Percentiles rank a stretch among this genome's conserved stretches.
Conservation (phyloP, 2,888 invertebrate species). For the Microplitis manilae region DNA sequence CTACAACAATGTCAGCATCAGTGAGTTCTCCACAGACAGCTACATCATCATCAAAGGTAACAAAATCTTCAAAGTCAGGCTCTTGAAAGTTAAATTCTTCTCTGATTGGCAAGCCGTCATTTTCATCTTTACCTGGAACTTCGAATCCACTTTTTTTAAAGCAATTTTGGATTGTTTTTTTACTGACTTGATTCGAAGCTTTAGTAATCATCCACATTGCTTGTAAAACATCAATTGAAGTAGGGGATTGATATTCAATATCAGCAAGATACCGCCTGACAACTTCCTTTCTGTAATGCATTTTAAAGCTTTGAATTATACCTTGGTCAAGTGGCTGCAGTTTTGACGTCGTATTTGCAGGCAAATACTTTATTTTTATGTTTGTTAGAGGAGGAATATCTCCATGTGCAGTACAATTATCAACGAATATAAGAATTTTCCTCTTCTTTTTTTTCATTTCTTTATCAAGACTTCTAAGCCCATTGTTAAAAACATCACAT, state of each 20-base stretch:
- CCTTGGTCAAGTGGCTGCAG: no score
- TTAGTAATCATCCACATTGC: background rate
- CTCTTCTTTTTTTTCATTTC: slow-evolving; percentile 52
- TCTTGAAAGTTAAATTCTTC: slow-evolving; percentile 29
- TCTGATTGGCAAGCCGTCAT: background rate
- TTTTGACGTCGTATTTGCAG: slow-evolving; percentile 33
- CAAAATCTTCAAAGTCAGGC: slow-evolving; percentile 42
- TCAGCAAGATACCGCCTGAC: no score
- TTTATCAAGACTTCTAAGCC: slow-evolving; percentile 54
- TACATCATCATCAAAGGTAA: slow-evolving; percentile 42
- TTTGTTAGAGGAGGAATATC: slow-evolving; percentile 50
- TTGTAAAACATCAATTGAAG: no score
- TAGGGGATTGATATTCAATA: no score
- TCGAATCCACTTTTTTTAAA: slow-evolving; percentile 39
- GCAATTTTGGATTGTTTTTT: slow-evolving; percentile 41
- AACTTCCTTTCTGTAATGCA: no score
- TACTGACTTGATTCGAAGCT: slow-evolving; percentile 41
- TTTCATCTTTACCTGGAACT: background rate
- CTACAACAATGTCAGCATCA: slow-evolving; percentile 41
- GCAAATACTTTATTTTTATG: slow-evolving; percentile 47
- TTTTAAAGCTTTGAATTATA: no score
- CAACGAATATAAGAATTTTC: slow-evolving; percentile 59
- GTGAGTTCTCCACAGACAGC: slow-evolving; percentile 39
- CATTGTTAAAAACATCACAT: slow-evolving; percentile 51
- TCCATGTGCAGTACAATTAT: slow-evolving; percentile 60